A percentile compares a stretch with the other conserved stretches of the same genome.
These are phyloP conservation scores for Meloe dianella DNA, from an alignment of 2,888 invertebrate species.

Conservation along the genomic window DNA sequence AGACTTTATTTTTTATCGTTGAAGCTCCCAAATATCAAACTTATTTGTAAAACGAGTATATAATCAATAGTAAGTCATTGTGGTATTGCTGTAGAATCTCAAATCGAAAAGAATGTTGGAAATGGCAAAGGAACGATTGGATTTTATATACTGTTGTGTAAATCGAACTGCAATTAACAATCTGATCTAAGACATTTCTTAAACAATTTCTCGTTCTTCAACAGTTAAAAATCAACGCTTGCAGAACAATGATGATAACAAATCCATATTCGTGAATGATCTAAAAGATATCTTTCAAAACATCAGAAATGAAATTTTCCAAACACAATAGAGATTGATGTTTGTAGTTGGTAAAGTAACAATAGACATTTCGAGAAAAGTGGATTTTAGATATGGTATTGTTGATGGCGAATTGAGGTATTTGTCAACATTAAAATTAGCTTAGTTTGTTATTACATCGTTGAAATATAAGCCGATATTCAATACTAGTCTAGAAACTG, in stretches of 20 bases:
- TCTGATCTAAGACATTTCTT: neutral
- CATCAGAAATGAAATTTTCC: neutral
- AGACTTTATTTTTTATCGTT: neutral
- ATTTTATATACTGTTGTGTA: neutral
- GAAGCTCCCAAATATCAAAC: neutral
- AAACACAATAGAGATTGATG: neutral
- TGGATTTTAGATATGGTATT: neutral
- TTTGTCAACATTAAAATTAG: too few relatives aligned
- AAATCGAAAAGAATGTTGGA: too few relatives aligned
- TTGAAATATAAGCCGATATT: too few relatives aligned
- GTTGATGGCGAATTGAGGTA: neutral
- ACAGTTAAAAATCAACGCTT: neutral
- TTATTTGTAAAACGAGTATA: neutral
- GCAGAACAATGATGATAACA: neutral
- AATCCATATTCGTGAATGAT: neutral
- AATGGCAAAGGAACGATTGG: neutral
- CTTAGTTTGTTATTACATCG: too few relatives aligned
- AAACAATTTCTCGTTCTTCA: neutral
- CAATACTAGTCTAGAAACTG: too few relatives aligned
- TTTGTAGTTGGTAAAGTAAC: neutral
- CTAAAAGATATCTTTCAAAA: neutral
- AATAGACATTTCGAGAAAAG: neutral
- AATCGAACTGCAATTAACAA: neutral
- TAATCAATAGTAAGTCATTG: neutral
- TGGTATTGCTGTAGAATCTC: neutral